phyloP scores from a whole-genome alignment of 92 coral and sea anemone species.

The Umimayanthus chanpuru region DNA sequence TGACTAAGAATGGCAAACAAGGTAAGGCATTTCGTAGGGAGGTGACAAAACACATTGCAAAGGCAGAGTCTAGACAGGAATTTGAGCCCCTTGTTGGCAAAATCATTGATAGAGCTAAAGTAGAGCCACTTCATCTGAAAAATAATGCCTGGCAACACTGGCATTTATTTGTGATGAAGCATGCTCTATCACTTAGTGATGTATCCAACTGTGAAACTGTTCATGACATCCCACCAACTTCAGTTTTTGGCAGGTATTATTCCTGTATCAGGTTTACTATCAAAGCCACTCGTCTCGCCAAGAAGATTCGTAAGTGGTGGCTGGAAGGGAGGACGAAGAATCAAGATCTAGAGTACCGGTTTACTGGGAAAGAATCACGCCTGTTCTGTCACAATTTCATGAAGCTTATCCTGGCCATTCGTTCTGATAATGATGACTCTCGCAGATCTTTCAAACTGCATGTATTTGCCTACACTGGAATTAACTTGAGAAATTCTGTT shows the following conservation, averaged over 20 bases:
- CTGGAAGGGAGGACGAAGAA: slow-evolving; percentile 31
- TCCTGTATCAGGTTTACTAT: not conserved
- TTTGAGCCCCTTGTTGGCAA: slow-evolving; percentile 28
- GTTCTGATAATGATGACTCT: slow-evolving; percentile 3
- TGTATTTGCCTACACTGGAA: slow-evolving; percentile 55
- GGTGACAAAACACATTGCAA: not conserved
- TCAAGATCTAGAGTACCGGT: slow-evolving; percentile 36
- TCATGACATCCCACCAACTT: too few relatives aligned
- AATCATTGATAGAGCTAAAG: slow-evolving; percentile 16
- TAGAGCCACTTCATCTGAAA: slow-evolving; percentile 13
- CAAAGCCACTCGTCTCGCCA: slow-evolving; percentile 43
- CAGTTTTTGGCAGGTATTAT: slow-evolving; percentile 39
- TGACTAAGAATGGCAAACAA: too few relatives aligned
- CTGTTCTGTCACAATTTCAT: slow-evolving; percentile 48
- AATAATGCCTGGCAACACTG: slow-evolving; percentile 26
- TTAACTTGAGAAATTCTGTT: slow-evolving; percentile 54
- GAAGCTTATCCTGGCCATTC: slow-evolving; percentile 34
- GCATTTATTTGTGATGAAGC: not conserved
- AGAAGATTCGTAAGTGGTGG: slow-evolving; percentile 42
- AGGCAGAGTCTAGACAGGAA: slow-evolving; percentile 31
- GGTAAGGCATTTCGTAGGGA: too few relatives aligned
- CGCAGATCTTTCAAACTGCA: slow-evolving; percentile 50
- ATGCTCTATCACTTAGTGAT: too few relatives aligned
- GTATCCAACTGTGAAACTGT: too few relatives aligned
- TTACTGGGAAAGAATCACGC: slow-evolving; percentile 47